Evolutionary conservation across 2,113 vertebrate genomes (phyloP).

Genomic region (Acanthisitta chloris): DNA sequence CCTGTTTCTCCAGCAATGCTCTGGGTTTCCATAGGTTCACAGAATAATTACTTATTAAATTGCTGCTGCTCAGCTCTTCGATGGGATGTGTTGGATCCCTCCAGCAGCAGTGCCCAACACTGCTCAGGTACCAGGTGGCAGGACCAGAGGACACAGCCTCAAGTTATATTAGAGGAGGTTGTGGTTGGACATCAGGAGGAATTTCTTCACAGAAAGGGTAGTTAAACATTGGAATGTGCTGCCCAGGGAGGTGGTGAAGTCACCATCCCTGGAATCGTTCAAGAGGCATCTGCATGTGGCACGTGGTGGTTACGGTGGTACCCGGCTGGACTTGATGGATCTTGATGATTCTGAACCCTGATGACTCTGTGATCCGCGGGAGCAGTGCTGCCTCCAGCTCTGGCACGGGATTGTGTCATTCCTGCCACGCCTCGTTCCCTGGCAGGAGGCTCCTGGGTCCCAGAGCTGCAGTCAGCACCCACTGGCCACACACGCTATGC

Average conservation of each 20-base stretch:
- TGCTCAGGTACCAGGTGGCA: too few species aligned
- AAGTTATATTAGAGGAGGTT: not conserved
- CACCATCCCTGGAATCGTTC: not conserved
- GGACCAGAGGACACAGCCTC: not conserved
- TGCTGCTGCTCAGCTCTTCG: too few species aligned
- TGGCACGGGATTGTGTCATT: accelerated
- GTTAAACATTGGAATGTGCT: accelerated
- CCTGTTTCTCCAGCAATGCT: accelerated
- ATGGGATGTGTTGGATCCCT: too few species aligned
- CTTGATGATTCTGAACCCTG: not conserved
- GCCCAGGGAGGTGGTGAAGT: not conserved
- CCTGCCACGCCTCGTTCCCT: not conserved
- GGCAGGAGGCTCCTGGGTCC: not conserved
- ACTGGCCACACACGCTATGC: accelerated
- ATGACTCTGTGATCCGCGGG: accelerated
- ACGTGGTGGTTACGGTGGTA: accelerated
- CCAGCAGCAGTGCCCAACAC: too few species aligned
- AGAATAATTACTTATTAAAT: too few species aligned
- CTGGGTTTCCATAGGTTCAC: not conserved
- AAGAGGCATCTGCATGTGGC: not conserved
- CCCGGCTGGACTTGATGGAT: not conserved
- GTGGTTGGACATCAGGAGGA: accelerated
- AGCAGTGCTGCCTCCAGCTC: not conserved
- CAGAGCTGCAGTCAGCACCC: accelerated
- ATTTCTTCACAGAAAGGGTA: accelerated